Percentiles rank a stretch among this genome's conserved stretches.
phyloP scores from a whole-genome alignment of 2,113 vertebrate species.

The Ailurus styani region DNA sequence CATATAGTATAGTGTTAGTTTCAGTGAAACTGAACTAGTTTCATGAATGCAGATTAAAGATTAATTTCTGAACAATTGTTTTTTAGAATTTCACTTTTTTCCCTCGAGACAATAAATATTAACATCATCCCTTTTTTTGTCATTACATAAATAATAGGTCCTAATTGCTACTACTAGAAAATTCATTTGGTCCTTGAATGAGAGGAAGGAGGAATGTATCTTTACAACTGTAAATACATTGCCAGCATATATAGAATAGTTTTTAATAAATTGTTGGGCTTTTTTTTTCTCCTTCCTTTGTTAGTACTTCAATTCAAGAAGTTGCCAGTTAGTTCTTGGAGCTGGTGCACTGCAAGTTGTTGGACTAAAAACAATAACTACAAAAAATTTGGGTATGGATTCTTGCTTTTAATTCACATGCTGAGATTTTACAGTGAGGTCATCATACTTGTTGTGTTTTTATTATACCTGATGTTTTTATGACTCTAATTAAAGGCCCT shows the following conservation, averaged over 20 bases:
- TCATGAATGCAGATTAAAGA: conserved; percentile 46
- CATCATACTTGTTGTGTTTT: neutral
- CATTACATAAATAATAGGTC: conserved; percentile 3
- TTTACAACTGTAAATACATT: conserved; percentile 28
- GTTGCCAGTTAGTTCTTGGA: conserved; percentile 97
- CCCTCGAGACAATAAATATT: neutral
- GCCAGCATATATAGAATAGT: neutral
- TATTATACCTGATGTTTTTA: neutral
- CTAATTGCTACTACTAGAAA: conserved; percentile 35
- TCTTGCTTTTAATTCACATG: conserved; percentile 29
- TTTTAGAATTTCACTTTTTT: conserved; percentile 36
- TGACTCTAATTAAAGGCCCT: neutral
- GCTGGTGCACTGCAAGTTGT: conserved; percentile 97
- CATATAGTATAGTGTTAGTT: neutral
- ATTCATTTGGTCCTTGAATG: neutral
- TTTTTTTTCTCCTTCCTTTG: conserved; percentile 44
- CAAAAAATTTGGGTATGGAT: conserved; percentile 94
- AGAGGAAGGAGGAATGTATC: conserved; percentile 25
- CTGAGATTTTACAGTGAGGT: neutral
- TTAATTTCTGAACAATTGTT: conserved; percentile 29
- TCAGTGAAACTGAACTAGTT: neutral
- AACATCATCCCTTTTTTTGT: neutral
- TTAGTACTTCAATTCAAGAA: conserved; percentile 99
- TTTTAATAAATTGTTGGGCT: conserved; percentile 19
- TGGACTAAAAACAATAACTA: conserved; percentile 99